These are phyloP conservation scores for Cephonodes hylas DNA, from an alignment of 2,888 invertebrate genomes.

Conservation along the genomic window DNA sequence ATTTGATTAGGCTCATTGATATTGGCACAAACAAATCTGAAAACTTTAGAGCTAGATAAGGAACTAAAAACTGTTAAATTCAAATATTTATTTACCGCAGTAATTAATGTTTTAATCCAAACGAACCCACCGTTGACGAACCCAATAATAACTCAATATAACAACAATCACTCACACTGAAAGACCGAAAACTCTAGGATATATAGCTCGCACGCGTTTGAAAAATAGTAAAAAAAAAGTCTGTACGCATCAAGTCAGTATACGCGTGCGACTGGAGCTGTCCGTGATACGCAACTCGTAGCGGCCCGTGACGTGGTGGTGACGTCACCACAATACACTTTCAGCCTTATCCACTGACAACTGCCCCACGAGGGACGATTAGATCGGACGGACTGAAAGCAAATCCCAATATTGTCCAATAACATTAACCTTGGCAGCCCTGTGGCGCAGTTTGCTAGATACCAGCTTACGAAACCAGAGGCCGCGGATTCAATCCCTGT, in stretches of 20 bases:
- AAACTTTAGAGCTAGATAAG: no score
- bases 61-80: no score
- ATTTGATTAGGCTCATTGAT: no score
- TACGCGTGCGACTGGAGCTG: conserved; percentile 48
- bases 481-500: no score
- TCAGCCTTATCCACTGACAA: conserved; percentile 28
- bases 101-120: neutral
- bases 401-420: neutral
- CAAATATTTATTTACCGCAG: no score
- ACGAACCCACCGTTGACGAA: neutral
- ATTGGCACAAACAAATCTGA: no score
- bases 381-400: neutral
- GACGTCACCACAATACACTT: conserved; percentile 53
- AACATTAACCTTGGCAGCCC: neutral
- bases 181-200: neutral
- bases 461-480: no score
- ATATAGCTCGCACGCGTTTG: no score
- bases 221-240: neutral
- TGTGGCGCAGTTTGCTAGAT: no score
- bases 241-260: conserved; percentile 33
- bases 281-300: conserved; percentile 51
- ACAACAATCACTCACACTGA: neutral
- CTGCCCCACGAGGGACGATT: conserved; percentile 21
- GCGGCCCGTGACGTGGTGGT: conserved; percentile 50
- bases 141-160: neutral